phyloP scores from a whole-genome alignment of 2,888 invertebrate genomes.

The Athalia circularis region DNA sequence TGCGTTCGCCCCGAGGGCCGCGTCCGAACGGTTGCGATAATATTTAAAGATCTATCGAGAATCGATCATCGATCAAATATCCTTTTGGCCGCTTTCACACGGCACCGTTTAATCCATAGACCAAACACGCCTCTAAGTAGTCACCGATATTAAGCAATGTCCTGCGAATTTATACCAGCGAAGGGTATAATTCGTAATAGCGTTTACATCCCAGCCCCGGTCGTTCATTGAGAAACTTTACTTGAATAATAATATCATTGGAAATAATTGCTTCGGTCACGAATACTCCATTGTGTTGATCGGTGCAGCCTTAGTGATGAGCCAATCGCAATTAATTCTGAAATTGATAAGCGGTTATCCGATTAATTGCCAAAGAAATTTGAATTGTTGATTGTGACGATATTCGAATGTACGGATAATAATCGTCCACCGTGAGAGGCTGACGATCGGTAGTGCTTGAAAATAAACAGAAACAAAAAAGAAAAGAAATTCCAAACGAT shows the following conservation, averaged over 20 bases:
- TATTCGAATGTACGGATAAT: neutral
- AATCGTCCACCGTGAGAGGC: neutral
- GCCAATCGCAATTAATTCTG: constrained; percentile 23
- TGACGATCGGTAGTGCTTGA: neutral
- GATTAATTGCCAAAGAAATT: constrained; percentile 28
- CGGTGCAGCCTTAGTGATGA: neutral
- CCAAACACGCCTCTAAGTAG: constrained; percentile 26
- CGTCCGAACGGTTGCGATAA: neutral
- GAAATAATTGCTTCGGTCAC: constrained; percentile 59
- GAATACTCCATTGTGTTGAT: constrained; percentile 51
- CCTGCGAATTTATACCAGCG: constrained; percentile 49
- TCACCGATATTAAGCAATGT: constrained; percentile 56
- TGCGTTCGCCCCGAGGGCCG: neutral
- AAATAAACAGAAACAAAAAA: neutral
- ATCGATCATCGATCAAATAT: neutral
- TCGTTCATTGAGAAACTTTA: constrained; percentile 56
- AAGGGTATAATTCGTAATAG: constrained; percentile 54
- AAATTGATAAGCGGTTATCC: constrained; percentile 3
- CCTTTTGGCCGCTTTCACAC: constrained; percentile 52
- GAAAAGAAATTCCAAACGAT: neutral
- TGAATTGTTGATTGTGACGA: constrained; percentile 30
- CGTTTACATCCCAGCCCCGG: neutral
- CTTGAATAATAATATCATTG: constrained; percentile 62
- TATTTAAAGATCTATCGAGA: neutral
- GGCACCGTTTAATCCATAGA: constrained; percentile 52